Percentiles rank a stretch among this genome's conserved stretches.
Evolutionary conservation across 2,797 vertebrate genomes (phyloP).

Genomic region (Ctenopoma multispine): DNA sequence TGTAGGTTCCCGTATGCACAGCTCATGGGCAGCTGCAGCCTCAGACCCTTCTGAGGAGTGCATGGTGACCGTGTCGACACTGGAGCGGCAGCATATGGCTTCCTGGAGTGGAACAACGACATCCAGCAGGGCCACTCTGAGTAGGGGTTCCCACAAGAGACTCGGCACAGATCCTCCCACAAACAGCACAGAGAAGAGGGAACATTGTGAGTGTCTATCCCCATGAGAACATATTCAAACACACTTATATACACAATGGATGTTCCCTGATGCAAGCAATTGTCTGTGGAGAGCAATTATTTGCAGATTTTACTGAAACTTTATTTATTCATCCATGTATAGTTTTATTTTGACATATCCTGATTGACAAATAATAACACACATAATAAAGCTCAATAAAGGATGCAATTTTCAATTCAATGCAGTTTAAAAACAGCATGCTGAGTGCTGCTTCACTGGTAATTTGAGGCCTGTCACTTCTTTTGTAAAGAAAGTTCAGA

Average conservation of each 20-base stretch:
- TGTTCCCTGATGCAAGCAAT: neutral
- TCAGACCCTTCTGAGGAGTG: constrained; percentile 82
- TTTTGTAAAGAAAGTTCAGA: constrained; percentile 8
- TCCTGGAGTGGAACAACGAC: constrained; percentile 87
- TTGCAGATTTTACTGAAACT: constrained; percentile 1
- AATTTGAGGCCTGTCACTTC: neutral
- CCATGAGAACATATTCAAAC: neutral
- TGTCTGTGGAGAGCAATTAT: neutral
- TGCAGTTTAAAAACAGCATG: neutral
- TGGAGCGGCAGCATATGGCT: constrained; percentile 83
- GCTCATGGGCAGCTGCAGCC: constrained; percentile 78
- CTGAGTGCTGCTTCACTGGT: neutral
- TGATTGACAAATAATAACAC: neutral
- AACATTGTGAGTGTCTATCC: constrained; percentile 90
- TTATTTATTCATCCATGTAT: neutral
- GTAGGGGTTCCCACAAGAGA: constrained; percentile 86
- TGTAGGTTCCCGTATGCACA: constrained; percentile 77
- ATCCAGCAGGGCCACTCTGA: constrained; percentile 86
- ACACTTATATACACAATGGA: neutral
- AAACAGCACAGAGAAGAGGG: constrained; percentile 91
- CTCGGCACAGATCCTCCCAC: constrained; percentile 90
- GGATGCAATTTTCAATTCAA: no score
- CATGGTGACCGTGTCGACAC: constrained; percentile 85
- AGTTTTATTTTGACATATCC: neutral
- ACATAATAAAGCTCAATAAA: neutral